Conservation (phyloP, 2,797 vertebrate species). For the Enteromius mattozi region DNA sequence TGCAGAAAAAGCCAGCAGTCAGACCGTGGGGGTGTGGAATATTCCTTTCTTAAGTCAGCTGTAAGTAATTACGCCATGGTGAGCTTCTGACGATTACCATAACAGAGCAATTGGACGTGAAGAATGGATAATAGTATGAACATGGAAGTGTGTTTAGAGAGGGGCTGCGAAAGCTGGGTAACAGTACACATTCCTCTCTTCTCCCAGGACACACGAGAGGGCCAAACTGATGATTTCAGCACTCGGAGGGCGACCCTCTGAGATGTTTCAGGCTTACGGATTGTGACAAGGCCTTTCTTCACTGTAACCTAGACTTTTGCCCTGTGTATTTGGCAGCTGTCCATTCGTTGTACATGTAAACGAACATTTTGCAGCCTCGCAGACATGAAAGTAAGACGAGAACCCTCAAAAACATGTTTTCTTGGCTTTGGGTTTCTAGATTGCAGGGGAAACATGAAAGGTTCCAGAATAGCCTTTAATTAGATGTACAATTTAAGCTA, state of each 20-base stretch:
- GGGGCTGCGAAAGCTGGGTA: constrained; percentile 85
- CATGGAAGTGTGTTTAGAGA: constrained; percentile 93
- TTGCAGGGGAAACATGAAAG: constrained; percentile 64
- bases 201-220: constrained; percentile 48
- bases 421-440: constrained; percentile 65
- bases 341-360: constrained; percentile 59
- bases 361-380: constrained; percentile 64
- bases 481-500: constrained; percentile 66
- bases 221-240: constrained; percentile 41
- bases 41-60: constrained; percentile 99
- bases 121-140: constrained; percentile 99
- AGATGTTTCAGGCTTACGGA: constrained; percentile 65
- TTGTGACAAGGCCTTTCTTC: constrained; percentile 68
- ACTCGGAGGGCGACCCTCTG: constrained; percentile 46
- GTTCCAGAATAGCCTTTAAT: constrained; percentile 68
- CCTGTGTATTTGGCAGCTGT: constrained; percentile 62
- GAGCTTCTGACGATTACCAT: constrained; percentile 98
- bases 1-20: constrained; percentile 98
- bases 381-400: constrained; percentile 55
- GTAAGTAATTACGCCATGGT: constrained; percentile 99
- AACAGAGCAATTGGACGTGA: constrained; percentile 99
- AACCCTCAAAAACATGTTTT: constrained; percentile 66
- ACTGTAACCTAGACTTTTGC: constrained; percentile 51
- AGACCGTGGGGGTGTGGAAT: constrained; percentile 94
- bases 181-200: constrained; percentile 51